phyloP scores from a whole-genome alignment of 64 coral and sea anemone species.

The Montipora capricornis region DNA sequence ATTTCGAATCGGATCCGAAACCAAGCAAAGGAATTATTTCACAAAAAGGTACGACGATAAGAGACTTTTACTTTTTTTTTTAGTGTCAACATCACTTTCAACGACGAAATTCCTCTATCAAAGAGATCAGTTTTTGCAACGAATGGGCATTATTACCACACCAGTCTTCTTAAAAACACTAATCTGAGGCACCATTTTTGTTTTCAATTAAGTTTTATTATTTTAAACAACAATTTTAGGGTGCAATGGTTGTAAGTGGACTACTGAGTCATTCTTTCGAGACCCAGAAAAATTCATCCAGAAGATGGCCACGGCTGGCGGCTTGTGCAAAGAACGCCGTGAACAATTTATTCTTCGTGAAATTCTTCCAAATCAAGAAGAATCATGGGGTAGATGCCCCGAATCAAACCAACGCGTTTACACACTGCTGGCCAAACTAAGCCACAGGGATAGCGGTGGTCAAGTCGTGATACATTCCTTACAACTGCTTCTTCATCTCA shows the following conservation, averaged over 20 bases:
- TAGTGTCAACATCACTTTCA: no score
- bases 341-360: background rate
- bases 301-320: background rate
- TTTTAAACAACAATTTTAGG: background rate
- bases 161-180: no score
- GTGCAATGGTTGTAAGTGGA: background rate
- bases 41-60: background rate
- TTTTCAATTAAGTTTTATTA: no score
- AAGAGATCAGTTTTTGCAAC: no score
- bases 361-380: conserved; percentile 1
- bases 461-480: background rate
- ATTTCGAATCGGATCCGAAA: background rate
- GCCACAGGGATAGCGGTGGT: background rate
- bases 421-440: background rate
- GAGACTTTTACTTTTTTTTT: no score
- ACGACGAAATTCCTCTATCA: no score
- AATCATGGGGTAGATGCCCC: background rate
- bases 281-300: background rate
- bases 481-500: conserved; percentile 11
- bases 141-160: no score
- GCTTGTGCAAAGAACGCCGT: background rate
- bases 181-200: no score
- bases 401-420: background rate
- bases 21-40: background rate
- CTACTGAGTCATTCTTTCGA: background rate